phyloP scores from a whole-genome alignment of 2,797 vertebrate genomes.

The Lepilemur septentrionalis region DNA sequence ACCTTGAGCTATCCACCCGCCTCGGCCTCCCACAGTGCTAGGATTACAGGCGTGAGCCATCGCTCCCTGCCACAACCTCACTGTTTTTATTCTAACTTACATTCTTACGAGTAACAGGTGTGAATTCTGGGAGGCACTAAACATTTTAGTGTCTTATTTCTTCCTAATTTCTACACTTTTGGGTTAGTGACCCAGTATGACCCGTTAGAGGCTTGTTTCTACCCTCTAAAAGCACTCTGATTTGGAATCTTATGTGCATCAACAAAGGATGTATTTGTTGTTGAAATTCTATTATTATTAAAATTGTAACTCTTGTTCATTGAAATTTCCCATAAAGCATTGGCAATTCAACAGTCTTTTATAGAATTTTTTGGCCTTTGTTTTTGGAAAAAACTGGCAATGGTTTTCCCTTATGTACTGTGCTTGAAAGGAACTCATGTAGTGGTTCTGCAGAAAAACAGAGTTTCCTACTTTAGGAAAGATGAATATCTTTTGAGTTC shows the following conservation, averaged over 20 bases:
- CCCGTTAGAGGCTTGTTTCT: not conserved
- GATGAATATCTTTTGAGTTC: not conserved
- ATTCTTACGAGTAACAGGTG: not conserved
- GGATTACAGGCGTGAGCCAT: too few species aligned
- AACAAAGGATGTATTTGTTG: constrained; percentile 27
- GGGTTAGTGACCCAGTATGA: constrained; percentile 27
- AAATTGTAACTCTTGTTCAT: constrained; percentile 29
- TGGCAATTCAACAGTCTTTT: constrained; percentile 36
- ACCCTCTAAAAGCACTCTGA: not conserved
- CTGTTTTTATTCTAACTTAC: not conserved
- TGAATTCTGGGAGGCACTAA: not conserved
- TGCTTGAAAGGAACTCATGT: not conserved
- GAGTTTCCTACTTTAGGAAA: not conserved
- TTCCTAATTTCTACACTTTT: not conserved
- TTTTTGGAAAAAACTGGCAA: constrained; percentile 21
- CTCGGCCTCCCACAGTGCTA: too few species aligned
- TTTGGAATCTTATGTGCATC: not conserved
- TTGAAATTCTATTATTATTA: constrained; percentile 47
- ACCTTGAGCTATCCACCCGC: too few species aligned
- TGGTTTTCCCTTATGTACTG: not conserved
- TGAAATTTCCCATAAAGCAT: constrained; percentile 49
- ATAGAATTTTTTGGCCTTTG: not conserved
- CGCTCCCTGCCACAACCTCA: not conserved
- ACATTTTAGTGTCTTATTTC: not conserved
- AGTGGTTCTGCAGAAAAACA: constrained; percentile 6